These are phyloP conservation scores for Cantharis lateralis DNA, from an alignment of 2,888 invertebrate genomes.

Conservation along the genomic window DNA sequence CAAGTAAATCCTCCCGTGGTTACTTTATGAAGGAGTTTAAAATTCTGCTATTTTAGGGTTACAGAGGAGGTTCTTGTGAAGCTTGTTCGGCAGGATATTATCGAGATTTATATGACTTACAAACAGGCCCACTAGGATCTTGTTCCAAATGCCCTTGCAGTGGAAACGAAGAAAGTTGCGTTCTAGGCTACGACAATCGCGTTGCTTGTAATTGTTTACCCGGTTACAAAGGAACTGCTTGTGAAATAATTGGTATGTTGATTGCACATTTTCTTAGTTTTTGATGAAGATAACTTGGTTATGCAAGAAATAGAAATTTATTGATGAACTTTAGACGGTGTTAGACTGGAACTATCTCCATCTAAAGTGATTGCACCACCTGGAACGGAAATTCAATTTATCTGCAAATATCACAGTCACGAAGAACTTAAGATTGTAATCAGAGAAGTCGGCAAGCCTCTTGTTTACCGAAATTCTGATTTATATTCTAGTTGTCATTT, in stretches of 20 bases:
- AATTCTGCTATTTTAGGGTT: constrained; percentile 55
- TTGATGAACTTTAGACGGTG: constrained; percentile 10
- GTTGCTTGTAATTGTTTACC: constrained; percentile 73
- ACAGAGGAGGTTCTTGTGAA: constrained; percentile 84
- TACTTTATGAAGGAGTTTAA: neutral
- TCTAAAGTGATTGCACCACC: constrained; percentile 52
- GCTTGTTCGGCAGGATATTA: constrained; percentile 74
- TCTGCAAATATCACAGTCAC: constrained; percentile 58
- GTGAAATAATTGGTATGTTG: constrained; percentile 62
- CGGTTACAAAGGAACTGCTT: constrained; percentile 72
- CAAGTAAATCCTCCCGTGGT: constrained; percentile 51
- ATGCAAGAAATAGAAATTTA: neutral
- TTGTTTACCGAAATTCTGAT: constrained; percentile 16
- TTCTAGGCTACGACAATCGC: constrained; percentile 59
- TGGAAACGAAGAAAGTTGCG: constrained; percentile 71
- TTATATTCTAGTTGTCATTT: constrained; percentile 26
- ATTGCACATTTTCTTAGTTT: neutral
- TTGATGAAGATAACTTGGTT: neutral
- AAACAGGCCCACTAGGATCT: constrained; percentile 59
- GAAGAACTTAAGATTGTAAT: constrained; percentile 50
- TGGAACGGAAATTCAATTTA: constrained; percentile 54
- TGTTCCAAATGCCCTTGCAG: constrained; percentile 79
- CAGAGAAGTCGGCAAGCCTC: constrained; percentile 41
- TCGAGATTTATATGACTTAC: constrained; percentile 63
- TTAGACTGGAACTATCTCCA: constrained; percentile 47